Evolutionary conservation across 92 coral and sea anemone species (phyloP).

Genomic region (Porites evermanni): DNA sequence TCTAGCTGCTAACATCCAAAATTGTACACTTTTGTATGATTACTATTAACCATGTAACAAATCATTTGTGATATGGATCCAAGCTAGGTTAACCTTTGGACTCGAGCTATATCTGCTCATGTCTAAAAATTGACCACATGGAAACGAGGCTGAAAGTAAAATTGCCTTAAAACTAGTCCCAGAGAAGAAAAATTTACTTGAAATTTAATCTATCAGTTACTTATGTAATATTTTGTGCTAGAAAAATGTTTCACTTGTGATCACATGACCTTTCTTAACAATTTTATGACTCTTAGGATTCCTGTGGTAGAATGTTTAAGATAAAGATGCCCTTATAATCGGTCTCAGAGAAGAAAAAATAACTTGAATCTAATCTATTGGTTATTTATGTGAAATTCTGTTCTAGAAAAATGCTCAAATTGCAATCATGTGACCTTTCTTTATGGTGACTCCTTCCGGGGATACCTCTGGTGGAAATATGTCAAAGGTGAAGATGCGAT

Average conservation of each 20-base stretch:
- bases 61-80: conserved; percentile 62
- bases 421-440: conserved; percentile 20
- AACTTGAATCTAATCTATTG: no score
- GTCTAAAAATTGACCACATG: conserved; percentile 48
- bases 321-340: neutral
- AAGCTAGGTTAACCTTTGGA: neutral
- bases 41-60: conserved; percentile 1
- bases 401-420: neutral
- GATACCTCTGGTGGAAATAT: conserved; percentile 7
- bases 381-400: neutral
- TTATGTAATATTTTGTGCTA: neutral
- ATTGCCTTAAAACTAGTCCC: conserved; percentile 11
- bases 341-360: no score
- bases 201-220: neutral
- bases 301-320: conserved; percentile 24
- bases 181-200: conserved; percentile 3
- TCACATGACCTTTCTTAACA: conserved; percentile 13
- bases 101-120: conserved; percentile 42
- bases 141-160: conserved; percentile 51
- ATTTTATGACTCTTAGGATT: neutral
- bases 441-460: neutral
- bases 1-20: conserved; percentile 11
- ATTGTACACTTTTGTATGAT: conserved; percentile 11
- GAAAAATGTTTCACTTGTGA: neutral
- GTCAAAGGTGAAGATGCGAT: neutral